Conservation (phyloP, 2,888 invertebrate genomes). For the Sphecodes monilicornis region DNA sequence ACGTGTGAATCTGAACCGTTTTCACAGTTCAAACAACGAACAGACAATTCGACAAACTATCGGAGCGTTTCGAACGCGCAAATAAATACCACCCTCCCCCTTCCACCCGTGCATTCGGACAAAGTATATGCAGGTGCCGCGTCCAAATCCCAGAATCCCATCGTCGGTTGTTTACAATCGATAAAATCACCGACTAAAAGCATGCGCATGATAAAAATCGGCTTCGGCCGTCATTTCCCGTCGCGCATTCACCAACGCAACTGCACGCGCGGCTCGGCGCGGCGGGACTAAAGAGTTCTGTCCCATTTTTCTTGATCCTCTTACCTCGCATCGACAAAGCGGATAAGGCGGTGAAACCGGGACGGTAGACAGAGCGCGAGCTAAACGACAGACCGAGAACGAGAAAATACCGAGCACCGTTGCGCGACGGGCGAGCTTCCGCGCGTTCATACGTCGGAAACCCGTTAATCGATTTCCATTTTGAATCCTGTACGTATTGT, state of each 20-base stretch:
- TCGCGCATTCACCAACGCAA: too few species aligned
- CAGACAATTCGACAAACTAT: too few species aligned
- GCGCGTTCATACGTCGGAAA: conserved; percentile 2
- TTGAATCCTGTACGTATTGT: conserved; percentile 14
- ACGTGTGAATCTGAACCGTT: too few species aligned
- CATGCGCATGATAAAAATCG: conserved; percentile 23
- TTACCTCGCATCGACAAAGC: conserved; percentile 16
- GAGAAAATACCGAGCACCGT: not conserved
- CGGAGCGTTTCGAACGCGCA: not conserved
- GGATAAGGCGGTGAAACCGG: conserved; percentile 21
- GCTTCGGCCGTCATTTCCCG: not conserved
- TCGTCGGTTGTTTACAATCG: conserved; percentile 3
- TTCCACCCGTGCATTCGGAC: not conserved
- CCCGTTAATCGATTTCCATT: conserved; percentile 36
- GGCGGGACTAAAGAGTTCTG: conserved; percentile 1
- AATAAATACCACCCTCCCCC: not conserved
- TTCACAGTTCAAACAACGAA: too few species aligned
- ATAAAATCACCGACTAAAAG: conserved; percentile 4
- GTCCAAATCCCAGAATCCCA: not conserved
- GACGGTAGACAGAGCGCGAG: not conserved
- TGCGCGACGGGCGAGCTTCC: not conserved
- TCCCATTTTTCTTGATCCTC: conserved; percentile 20
- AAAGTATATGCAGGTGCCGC: not conserved
- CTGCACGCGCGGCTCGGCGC: not conserved
- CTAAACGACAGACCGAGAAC: not conserved